These are phyloP conservation scores for Zaprionus lineosus DNA, from an alignment of 2,888 invertebrate species.

Conservation along the genomic window DNA sequence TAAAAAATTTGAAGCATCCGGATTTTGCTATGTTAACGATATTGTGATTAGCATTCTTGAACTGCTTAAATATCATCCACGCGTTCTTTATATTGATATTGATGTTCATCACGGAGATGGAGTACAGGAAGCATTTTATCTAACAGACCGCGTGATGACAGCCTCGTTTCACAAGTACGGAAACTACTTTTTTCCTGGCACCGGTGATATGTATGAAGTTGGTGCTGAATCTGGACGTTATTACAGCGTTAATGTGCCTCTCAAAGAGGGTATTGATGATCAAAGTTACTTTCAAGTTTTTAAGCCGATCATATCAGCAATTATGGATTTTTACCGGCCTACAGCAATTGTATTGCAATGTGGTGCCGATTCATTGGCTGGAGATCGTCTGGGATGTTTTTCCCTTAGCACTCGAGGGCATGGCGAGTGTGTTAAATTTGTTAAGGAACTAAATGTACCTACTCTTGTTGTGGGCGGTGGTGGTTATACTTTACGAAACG, in stretches of 20 bases:
- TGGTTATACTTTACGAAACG: conserved; percentile 96
- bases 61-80: conserved; percentile 94
- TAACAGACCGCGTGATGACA: conserved; percentile 99
- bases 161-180: conserved; percentile 99
- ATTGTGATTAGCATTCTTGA: conserved; percentile 99
- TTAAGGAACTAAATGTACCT: conserved; percentile 95
- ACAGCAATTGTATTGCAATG: conserved; percentile 98
- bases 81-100: conserved; percentile 98
- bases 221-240: conserved; percentile 97
- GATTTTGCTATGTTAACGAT: conserved; percentile 99
- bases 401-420: conserved; percentile 97
- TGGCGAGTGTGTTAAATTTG: conserved; percentile 98
- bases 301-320: conserved; percentile 95
- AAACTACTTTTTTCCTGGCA: conserved; percentile 98
- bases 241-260: conserved; percentile 98
- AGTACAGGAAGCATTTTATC: conserved; percentile 98
- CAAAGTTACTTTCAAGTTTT: conserved; percentile 95
- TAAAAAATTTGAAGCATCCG: conserved; percentile 99
- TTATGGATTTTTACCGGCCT: conserved; percentile 98
- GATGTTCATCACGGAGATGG: conserved; percentile 98
- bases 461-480: conserved; percentile 93
- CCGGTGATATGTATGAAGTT: conserved; percentile 99
- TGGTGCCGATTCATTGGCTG: conserved; percentile 98
- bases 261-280: conserved; percentile 99
- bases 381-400: conserved; percentile 97